Conservation (phyloP, 2,797 vertebrate species). For the Chelidonichthys spinosus region DNA sequence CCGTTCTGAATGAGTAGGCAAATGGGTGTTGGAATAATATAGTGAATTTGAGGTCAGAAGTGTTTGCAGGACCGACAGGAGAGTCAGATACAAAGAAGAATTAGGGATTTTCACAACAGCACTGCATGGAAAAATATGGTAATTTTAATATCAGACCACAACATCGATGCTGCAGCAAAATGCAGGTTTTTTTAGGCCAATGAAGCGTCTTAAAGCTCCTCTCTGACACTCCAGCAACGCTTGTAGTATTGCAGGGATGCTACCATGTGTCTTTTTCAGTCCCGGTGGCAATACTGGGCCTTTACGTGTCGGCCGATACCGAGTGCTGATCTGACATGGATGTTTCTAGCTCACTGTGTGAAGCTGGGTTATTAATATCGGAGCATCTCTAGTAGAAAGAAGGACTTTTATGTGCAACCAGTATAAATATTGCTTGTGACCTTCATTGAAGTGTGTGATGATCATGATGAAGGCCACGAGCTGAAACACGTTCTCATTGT, state of each 20-base stretch:
- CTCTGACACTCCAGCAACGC: conserved; percentile 3
- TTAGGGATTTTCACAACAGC: background rate
- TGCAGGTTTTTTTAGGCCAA: background rate
- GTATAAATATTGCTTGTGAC: no score
- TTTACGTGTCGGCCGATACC: no score
- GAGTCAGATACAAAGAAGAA: conserved; percentile 1
- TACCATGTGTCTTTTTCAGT: no score
- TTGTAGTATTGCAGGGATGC: background rate
- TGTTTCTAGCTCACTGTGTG: no score
- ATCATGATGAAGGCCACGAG: background rate
- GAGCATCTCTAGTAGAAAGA: no score
- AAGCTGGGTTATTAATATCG: no score
- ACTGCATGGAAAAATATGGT: background rate
- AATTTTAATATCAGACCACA: background rate
- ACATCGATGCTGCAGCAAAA: background rate
- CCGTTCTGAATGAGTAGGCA: no score
- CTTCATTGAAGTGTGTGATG: background rate
- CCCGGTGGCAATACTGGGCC: no score
- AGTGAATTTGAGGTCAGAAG: conserved; percentile 33
- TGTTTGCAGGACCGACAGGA: conserved; percentile 21
- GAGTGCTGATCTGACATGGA: no score
- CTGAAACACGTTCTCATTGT: background rate
- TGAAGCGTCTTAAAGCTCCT: background rate
- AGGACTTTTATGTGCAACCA: no score
- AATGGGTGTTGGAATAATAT: background rate